Evolutionary conservation across 2,797 vertebrate species (phyloP), one percentile per base, ranked within the genome.

Genomic region (Mastacembelus armatus): DNA sequence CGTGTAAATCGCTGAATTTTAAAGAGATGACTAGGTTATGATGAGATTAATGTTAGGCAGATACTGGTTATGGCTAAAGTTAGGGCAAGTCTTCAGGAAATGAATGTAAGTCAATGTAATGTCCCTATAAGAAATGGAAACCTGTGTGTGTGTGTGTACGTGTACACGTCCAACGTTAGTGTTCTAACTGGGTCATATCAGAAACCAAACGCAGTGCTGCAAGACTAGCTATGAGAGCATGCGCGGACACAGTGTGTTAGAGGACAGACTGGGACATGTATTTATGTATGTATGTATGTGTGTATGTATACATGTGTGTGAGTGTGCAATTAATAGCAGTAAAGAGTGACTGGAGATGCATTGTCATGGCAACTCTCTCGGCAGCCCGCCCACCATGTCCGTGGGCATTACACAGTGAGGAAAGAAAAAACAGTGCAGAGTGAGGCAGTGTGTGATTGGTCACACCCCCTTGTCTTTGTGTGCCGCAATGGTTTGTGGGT

Each of bases 391-490:
- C 93, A n/a, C 89, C 91, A 85, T 93, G 94, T 95, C 93, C 85
- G 92, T 92, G 93, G 92, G 94, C 91, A 92, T 93, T 93, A 91
- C 88, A 91, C 93, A 85, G 91, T 83, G 88, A 86, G 92, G 92
- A 93, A 92, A 91, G 18, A 48, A 55, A 51, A 58, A 91, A 75
- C 67, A 85, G 87, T 86, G 93, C 90, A 92, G 92, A 92, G 90
- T 85, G 91, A 92, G 93, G 93, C 92, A 85, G 93, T 88, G 77
- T 93, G 94, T 95, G 95, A 96, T 96, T 96, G 95, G 96, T 96
- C 95, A 96, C 95, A 96, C 96, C 95, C 95, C 96, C 94, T 94
- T 96, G 94, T 95, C 95, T 96, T 96, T 96, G 95, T 96, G 94
- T 95, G 92, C 90, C 83, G 93, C 89, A 77, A 89, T 82, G 96